These are phyloP conservation scores for Phlogophora meticulosa DNA, from an alignment of 2,888 invertebrate species.

Conservation along the genomic window DNA sequence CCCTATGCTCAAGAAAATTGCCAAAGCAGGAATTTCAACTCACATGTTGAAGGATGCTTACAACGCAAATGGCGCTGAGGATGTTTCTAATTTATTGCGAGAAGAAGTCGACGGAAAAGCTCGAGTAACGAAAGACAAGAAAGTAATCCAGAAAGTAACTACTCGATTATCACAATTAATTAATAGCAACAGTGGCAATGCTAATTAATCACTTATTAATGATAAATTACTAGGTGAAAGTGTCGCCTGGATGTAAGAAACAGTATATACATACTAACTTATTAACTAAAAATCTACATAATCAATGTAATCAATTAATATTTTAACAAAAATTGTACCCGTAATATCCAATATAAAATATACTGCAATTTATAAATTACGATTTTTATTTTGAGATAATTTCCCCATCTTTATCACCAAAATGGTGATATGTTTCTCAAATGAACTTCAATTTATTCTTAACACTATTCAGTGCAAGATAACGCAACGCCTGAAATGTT, in stretches of 20 bases:
- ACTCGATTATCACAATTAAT: neutral
- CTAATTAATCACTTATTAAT: neutral
- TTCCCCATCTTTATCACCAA: neutral
- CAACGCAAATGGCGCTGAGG: neutral
- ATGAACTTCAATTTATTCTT: no score
- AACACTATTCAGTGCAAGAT: no score
- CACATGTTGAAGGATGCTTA: neutral
- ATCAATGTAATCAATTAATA: neutral
- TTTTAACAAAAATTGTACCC: neutral
- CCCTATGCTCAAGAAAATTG: neutral
- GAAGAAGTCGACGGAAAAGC: neutral
- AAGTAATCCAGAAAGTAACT: neutral
- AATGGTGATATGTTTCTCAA: no score
- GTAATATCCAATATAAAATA: neutral
- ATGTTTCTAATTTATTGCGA: neutral
- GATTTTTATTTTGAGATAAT: neutral
- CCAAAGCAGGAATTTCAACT: neutral
- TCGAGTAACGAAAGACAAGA: accelerated
- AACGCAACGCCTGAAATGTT: no score
- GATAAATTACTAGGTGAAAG: no score
- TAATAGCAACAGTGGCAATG: neutral
- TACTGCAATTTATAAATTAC: neutral
- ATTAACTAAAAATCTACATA: neutral
- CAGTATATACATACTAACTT: neutral
- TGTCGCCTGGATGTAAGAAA: no score